Conservation (phyloP, 2,797 vertebrate genomes). For the Diplodus sargus region DNA sequence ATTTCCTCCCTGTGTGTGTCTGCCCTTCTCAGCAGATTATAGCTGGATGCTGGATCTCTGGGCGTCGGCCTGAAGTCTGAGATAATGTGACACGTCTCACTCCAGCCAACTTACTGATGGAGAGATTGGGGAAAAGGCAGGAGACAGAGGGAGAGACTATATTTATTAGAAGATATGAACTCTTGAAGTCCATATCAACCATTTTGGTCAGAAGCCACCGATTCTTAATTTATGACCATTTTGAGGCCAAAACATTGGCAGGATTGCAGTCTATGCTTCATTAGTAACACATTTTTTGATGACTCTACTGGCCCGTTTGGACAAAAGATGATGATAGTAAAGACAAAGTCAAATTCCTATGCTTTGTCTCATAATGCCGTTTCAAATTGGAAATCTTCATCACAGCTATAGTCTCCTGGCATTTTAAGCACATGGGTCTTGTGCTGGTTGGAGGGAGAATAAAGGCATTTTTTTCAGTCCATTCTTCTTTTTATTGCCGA, state of each 20-base stretch:
- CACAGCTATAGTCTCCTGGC: no score
- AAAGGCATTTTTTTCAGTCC: no score
- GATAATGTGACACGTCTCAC: constrained; percentile 67
- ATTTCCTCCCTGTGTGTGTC: constrained; percentile 17
- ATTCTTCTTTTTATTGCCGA: no score
- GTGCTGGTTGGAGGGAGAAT: no score
- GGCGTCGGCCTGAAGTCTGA: constrained; percentile 40
- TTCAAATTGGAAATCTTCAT: no score
- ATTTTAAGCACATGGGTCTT: no score
- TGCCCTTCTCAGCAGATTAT: constrained; percentile 64
- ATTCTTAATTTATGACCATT: neutral
- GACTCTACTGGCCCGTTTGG: no score
- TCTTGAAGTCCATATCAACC: constrained; percentile 2
- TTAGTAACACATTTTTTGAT: no score
- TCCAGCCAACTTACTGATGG: constrained; percentile 57
- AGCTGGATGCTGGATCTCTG: constrained; percentile 60
- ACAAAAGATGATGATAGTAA: no score
- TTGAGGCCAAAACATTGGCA: neutral
- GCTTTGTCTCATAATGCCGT: no score
- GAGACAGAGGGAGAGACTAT: neutral
- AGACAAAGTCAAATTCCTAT: no score
- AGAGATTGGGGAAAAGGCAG: constrained; percentile 35
- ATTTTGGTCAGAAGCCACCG: neutral
- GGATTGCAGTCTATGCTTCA: neutral
- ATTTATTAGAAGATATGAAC: constrained; percentile 17